phyloP scores from a whole-genome alignment of 2,113 vertebrate species.

The Tachysurus vachellii region DNA sequence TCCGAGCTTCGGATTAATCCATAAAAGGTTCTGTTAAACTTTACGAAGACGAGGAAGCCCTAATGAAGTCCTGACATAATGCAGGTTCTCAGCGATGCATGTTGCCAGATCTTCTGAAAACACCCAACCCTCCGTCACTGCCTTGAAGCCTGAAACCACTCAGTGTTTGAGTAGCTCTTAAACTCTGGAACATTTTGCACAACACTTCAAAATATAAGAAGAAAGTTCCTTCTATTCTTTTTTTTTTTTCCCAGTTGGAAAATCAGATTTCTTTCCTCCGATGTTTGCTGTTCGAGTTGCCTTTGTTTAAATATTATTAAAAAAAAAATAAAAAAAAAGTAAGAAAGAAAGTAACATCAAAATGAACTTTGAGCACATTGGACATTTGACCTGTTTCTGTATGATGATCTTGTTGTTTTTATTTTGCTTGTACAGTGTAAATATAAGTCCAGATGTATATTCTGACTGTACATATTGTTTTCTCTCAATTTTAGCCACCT shows the following conservation, averaged over 20 bases:
- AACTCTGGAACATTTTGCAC: not conserved
- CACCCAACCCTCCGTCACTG: too few species aligned
- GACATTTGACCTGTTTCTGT: not conserved
- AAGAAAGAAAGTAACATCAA: not conserved
- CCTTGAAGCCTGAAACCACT: not conserved
- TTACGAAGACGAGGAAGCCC: constrained; percentile 21
- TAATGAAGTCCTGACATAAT: not conserved
- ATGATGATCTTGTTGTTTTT: constrained; percentile 38
- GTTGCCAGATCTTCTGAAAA: constrained; percentile 32
- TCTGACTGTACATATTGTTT: constrained; percentile 66
- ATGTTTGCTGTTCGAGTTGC: constrained; percentile 4
- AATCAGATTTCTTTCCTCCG: constrained; percentile 27
- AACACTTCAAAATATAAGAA: not conserved
- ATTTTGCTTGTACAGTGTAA: constrained; percentile 71
- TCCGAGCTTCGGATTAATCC: not conserved
- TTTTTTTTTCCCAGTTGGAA: constrained; percentile 9
- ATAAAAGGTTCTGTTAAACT: not conserved
- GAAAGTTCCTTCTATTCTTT: constrained; percentile 19
- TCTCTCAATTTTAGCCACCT: constrained; percentile 56
- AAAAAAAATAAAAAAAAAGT: not conserved
- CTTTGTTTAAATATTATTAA: not conserved
- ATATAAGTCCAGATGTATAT: constrained; percentile 70
- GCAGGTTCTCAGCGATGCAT: constrained; percentile 50
- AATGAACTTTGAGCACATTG: not conserved
- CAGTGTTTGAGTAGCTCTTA: not conserved